Conservation (phyloP, 2,888 invertebrate genomes). For the Hydraecia micacea region DNA sequence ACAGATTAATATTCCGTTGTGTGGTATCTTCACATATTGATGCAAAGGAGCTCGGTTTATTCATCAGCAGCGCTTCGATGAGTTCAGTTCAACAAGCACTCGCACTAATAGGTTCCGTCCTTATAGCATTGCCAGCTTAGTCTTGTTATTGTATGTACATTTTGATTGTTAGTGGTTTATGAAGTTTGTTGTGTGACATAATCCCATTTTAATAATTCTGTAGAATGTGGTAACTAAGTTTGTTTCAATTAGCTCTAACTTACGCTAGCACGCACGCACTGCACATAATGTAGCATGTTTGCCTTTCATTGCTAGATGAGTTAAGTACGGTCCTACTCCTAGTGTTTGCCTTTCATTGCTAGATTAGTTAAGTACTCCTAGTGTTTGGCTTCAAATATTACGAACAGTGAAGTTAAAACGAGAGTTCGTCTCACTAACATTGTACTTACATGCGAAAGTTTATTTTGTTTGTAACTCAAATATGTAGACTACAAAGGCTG, state of each 20-base stretch:
- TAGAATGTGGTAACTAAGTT: background rate
- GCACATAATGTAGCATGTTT: conserved; percentile 26
- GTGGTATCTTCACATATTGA: conserved; percentile 6
- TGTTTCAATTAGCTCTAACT: background rate
- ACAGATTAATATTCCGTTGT: conserved; percentile 41
- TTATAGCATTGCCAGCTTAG: background rate
- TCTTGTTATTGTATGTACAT: background rate
- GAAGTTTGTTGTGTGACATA: background rate
- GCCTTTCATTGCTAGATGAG: conserved; percentile 30
- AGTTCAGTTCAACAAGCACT: conserved; percentile 2
- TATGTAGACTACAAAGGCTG: background rate
- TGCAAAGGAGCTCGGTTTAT: conserved; percentile 1
- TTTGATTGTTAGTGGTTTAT: background rate
- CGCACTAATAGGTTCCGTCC: background rate
- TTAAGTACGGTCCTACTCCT: conserved; percentile 17
- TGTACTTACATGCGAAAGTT: conserved; percentile 1
- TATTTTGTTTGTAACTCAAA: conserved; percentile 22
- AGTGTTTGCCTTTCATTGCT: conserved; percentile 30
- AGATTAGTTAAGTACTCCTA: conserved; percentile 15
- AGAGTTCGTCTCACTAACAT: conserved; percentile 19
- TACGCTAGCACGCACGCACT: background rate
- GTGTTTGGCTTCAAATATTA: conserved; percentile 22
- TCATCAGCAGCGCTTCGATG: conserved; percentile 8
- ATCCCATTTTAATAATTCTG: background rate
- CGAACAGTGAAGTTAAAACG: conserved; percentile 23